Evolutionary conservation across 2,113 vertebrate species (phyloP), one percentile per base, ranked within the genome.

Genomic region (Ursus arctos): DNA sequence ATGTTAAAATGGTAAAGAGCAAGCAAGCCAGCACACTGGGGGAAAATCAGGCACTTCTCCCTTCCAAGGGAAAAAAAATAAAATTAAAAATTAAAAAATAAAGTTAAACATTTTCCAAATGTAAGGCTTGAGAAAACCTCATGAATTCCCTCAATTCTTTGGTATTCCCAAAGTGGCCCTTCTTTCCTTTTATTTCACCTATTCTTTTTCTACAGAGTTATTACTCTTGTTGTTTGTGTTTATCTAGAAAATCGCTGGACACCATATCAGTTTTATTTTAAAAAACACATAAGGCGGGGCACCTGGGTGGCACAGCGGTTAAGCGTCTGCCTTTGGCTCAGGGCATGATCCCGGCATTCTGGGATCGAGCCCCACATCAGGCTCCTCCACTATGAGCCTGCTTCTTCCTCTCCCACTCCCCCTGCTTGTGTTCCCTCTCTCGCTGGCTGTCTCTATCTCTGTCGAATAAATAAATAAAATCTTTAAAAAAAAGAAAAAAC

Each of bases 71-170:
- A 71, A 71, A 71, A 71, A 71, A 69, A 21, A 36, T 69, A 16
- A 67, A 59, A 59, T 59, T 59, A 59, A 88, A 92, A 84, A 79
- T 57, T 10, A 79, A 40, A 93, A 65, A 69, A 65, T 26, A 76
- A 47, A 40, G 55, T 47, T 92, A 87, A 80, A 59, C 33, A 86
- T 93, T 82, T 97, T 83, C n/a, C 10, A 95, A 96, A 69, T 49
- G 31, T 87, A 24, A 96, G 91, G 69, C 22, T 94, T 7, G 31
- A 81, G 31, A 93, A 95, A 76, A 93, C 61, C 49, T n/a, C 40
- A 93, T 53, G 22, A 81, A 93, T 76, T 92, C 61, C 31, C 14
- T 74, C 51, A 81, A 87, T 61, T 71, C 59, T 22, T 67, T 82
- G 40, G 43, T 21, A 89, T 89, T 92, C 14, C 36, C 79, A 47